Evolutionary conservation across 2,888 invertebrate genomes (phyloP).

Genomic region (Stenurella melanura): DNA sequence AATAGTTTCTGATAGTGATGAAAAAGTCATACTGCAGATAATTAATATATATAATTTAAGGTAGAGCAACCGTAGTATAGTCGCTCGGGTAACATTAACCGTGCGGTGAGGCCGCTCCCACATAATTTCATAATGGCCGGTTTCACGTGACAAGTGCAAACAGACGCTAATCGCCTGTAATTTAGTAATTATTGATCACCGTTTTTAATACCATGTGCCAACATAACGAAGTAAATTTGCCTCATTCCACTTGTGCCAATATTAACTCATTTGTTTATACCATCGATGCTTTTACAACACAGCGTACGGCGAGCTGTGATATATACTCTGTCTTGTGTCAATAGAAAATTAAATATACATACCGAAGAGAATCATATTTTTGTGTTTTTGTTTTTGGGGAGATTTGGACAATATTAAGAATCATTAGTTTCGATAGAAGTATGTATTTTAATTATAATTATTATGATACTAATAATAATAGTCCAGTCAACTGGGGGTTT

Average conservation of each 20-base stretch:
- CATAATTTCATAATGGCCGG: slow-evolving; percentile 72
- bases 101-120: slow-evolving; percentile 66
- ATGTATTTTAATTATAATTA: no score
- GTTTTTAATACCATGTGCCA: slow-evolving; percentile 65
- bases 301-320: neutral
- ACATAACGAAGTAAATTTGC: slow-evolving; percentile 45
- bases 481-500: no score
- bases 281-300: neutral
- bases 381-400: no score
- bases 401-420: no score
- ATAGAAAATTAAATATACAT: neutral
- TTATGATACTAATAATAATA: no score
- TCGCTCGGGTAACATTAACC: slow-evolving; percentile 55
- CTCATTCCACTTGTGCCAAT: slow-evolving; percentile 30
- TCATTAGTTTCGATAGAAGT: no score
- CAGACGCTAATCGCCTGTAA: slow-evolving; percentile 71
- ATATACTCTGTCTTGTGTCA: neutral
- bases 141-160: slow-evolving; percentile 72
- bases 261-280: slow-evolving; percentile 38
- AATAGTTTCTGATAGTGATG: neutral
- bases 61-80: slow-evolving; percentile 39
- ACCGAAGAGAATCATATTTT: no score
- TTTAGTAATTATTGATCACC: slow-evolving; percentile 71
- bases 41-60: slow-evolving; percentile 28
- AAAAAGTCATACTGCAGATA: neutral